phyloP scores from a whole-genome alignment of 2,797 vertebrate genomes.

The Oceanodroma leucorhoa region DNA sequence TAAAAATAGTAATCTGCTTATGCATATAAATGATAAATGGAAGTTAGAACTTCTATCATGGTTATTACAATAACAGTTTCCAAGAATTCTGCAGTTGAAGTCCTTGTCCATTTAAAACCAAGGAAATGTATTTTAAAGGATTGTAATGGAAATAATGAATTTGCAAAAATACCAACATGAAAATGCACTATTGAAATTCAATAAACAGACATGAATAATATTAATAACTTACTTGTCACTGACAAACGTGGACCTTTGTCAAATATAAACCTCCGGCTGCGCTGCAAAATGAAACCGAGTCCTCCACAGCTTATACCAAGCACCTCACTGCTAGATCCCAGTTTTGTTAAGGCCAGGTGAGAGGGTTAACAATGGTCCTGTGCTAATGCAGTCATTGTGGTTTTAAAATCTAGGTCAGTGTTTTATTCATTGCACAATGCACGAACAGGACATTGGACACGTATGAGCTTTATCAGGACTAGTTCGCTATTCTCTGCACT shows the following conservation, averaged over 20 bases:
- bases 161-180: not conserved
- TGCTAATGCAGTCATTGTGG: fast-evolving
- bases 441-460: not conserved
- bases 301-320: not conserved
- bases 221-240: not conserved
- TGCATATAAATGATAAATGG: not conserved
- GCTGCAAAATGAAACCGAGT: not conserved
- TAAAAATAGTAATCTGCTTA: not conserved
- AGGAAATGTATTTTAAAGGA: not conserved
- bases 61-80: not conserved
- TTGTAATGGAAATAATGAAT: not conserved
- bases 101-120: not conserved
- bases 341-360: not conserved
- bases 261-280: not conserved
- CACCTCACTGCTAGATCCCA: not conserved
- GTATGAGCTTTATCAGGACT: not conserved
- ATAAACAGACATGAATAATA: not conserved
- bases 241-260: not conserved
- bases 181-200: not conserved
- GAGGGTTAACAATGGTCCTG: not conserved
- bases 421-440: not conserved
- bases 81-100: not conserved
- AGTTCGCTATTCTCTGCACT: not conserved
- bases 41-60: not conserved
- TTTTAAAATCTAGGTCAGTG: not conserved